Base-by-base conservation (phyloP, 2,888 invertebrate species). In the Lydus trimaculatus region DNA sequence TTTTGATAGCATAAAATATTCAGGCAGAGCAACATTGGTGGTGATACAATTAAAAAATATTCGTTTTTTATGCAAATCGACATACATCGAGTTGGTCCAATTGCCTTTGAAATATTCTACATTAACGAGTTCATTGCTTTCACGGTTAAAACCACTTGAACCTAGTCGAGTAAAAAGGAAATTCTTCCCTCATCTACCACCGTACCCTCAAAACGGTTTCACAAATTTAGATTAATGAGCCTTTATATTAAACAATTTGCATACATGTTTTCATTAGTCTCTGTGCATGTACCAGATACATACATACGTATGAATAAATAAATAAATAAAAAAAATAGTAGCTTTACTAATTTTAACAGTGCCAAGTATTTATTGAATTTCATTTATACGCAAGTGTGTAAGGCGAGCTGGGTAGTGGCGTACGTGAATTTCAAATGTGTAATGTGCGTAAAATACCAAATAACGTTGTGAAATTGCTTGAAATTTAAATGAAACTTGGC, bases 1-100 rank as follows among this genome's bases (percentile, higher is more conserved):
- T 43, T n/a, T 61, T 58, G 65, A n/a, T 58, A 65, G 13, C 61
- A 62, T 65, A 63, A 71, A 67, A 71, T 71, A 71, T 67, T 65
- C 65, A 64, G 65, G 64, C 63, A 60, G 17, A 8, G 62, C 63
- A 67, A 61, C 58, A 65, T 72, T 76, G 76, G 70, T 74, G 73
- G 74, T 76, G 77, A 75, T 78, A 77, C 77, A 79, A 79, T 79
- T 79, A 79, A 79, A 79, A 79, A 76, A 77, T 79, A 79, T 79
- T 73, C 72, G 75, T 72, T 78, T 79, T 79, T 79, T 78, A 79
- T 79, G 79, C 74, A 79, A 78, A 79, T 75, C 69, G 76, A 70
- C 70, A 68, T 66, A 66, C 77, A 73, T 72, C 65, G 69, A 67
- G 72, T 65, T 66, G 72, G 73, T 74, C 72, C 75, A 65, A 70